phyloP scores from a whole-genome alignment of 2,113 vertebrate genomes.

The Morone chrysops region DNA sequence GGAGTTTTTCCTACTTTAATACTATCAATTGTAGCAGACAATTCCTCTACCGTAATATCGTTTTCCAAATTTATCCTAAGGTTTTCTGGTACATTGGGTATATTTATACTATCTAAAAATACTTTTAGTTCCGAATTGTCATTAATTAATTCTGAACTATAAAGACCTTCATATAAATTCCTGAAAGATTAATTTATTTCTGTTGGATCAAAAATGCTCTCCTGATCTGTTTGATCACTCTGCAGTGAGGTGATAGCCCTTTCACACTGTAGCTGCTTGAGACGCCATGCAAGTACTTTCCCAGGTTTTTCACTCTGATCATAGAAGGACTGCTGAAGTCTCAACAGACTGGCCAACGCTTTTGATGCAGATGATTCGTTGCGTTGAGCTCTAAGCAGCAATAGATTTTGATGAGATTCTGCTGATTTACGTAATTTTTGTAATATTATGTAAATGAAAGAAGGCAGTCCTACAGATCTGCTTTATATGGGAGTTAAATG shows the following conservation, averaged over 20 bases:
- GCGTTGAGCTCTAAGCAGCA: background rate
- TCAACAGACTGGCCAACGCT: background rate
- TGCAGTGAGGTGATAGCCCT: background rate
- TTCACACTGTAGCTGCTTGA: background rate
- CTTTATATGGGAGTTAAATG: no score
- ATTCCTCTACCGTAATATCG: background rate
- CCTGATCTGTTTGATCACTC: background rate
- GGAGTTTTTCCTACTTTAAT: background rate
- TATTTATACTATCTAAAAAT: background rate
- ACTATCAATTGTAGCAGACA: background rate
- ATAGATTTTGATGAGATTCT: background rate
- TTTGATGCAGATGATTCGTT: background rate
- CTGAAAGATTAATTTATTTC: background rate
- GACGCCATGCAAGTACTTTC: background rate
- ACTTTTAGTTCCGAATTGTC: background rate
- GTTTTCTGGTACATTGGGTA: background rate
- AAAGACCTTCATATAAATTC: background rate
- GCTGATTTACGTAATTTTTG: no score
- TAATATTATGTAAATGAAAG: no score
- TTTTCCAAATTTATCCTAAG: background rate
- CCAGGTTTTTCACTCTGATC: background rate
- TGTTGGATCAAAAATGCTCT: background rate
- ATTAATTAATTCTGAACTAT: background rate
- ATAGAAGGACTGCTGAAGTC: background rate
- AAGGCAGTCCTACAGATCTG: no score